Evolutionary conservation across 1,140 invertebrate genomes (phyloP), one percentile per base, ranked within the genome.

Genomic region (Anthonomus grandis): DNA sequence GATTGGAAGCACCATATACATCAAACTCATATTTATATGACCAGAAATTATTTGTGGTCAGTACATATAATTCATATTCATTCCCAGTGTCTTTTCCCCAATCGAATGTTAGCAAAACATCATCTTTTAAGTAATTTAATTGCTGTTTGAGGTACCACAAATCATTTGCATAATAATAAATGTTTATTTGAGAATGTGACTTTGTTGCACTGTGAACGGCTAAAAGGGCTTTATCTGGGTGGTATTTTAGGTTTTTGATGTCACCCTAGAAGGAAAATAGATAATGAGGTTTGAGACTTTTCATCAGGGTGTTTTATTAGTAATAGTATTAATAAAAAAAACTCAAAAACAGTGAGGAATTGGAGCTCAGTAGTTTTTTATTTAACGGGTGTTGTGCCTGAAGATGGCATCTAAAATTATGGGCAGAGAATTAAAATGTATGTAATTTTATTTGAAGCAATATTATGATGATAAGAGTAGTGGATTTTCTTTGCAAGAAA

Each of bases 131-230:
- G 51, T 27, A 46, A 53, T 64, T 17, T 6, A 66, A 39, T 24
- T 61, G 57, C 42, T 64, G 63, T 46, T 66, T 66, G 9, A 62
- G 25, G 46, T 58, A 65, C 63, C 65, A 66, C 24, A 57, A 21
- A 39, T 50, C 63, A 47, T 66, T 66, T 2, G 41, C 34, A 44
- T 55, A 51, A 19, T 56, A 41, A 39, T 59, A 59, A 18, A 64
- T 59, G 34, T 55, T 64, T 37, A 64, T 41, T 41, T 34, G 49
- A 10, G 34, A 31, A 12, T 38, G 12, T n/a, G 24, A 5, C 10
- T 21, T n/a, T n/a, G 17, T 21, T 10, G 44, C 6, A 38, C 44
- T 60, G 15, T 42, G 27, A 17, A 66, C 48, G 6, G 52, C 44
- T 36, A 66, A 38, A 31, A 65, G 53, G 38, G 58, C 49, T 15